Evolutionary conservation across 2,888 invertebrate species (phyloP).

Genomic region (Spilarctia lutea): DNA sequence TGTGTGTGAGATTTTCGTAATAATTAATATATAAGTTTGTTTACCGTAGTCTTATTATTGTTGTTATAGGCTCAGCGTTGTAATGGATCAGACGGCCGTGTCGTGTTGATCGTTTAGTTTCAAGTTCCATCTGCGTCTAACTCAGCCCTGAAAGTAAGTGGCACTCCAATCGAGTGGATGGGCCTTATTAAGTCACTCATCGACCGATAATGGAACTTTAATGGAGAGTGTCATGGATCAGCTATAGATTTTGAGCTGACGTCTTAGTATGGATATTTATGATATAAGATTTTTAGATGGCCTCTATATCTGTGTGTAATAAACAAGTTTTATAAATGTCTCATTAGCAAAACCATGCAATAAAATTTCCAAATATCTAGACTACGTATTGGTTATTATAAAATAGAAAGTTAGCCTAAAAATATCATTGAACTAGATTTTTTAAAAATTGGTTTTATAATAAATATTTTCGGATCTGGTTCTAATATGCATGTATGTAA

Average conservation of each 20-base stretch:
- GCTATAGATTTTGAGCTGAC: not conserved
- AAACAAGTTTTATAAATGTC: not conserved
- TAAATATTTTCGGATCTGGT: not conserved
- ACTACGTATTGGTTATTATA: not conserved
- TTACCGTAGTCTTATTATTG: too few relatives aligned
- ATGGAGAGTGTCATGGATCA: constrained; percentile 29
- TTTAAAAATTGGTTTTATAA: not conserved
- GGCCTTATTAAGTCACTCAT: constrained; percentile 31
- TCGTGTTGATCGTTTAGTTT: not conserved
- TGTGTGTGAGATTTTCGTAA: too few relatives aligned
- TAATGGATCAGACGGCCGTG: too few relatives aligned
- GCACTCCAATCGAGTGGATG: constrained; percentile 20
- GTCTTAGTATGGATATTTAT: not conserved
- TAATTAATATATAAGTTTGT: too few relatives aligned
- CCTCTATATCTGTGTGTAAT: not conserved
- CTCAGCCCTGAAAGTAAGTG: constrained; percentile 9
- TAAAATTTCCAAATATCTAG: not conserved
- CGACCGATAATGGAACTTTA: constrained; percentile 50
- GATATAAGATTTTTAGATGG: not conserved
- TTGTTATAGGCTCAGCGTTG: too few relatives aligned
- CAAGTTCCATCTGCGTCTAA: constrained; percentile 13
- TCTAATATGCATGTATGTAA: not conserved
- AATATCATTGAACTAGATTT: not conserved
- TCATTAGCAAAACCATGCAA: not conserved
- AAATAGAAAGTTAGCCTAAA: not conserved